Base-by-base conservation (phyloP, 2,888 invertebrate genomes). In the Pantelozetes paolii region DNA sequence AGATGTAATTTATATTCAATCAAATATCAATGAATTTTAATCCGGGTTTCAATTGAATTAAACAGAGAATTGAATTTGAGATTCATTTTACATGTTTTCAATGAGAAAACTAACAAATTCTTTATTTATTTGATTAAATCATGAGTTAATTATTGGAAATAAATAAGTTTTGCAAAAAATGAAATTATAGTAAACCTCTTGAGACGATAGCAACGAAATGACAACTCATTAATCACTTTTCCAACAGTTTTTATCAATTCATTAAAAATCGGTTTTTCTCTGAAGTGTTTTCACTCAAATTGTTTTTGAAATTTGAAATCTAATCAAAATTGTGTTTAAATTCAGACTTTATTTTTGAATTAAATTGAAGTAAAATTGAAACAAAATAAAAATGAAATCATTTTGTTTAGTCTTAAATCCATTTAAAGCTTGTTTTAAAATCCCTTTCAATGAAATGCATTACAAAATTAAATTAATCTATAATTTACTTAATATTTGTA, bases 201-300 rank as follows among this genome's bases (percentile, higher is more conserved):
- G 59, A 59, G 59, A 59, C 30, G n/a, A 5, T 59, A 30, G 6
- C 1, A 1, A 30, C 6, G 28, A 1, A 6, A 59, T 59, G 59
- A 30, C 59, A 30, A 59, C 59, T 30, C 59, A 59, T 59, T 59
- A 59, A 59, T 59, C 30, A 59, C 30, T 59, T 59, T 57, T 59
- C 59, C 30, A 23, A 15, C 9, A 28, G 3, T 30, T 59, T 30
- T 59, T 30, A 59, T 8, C 20, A 54, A 8, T 20, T 26, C 54
- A 54, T 54, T 54, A 54, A 54, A 54, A 9, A 45, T 2, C 48
- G 48, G 48, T 48, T 54, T 8, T 6, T 54, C 54, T 54, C 26
- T 54, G 20, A 54, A 54, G 20, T 54, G 23, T 54, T 54, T 54
- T 54, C 23, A 26, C 9, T 26, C 54, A 54, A 23, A n/a, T 8